Evolutionary conservation across 2,797 vertebrate genomes (phyloP), one percentile per base, ranked within the genome.

Genomic region (Meriones psammophilus): DNA sequence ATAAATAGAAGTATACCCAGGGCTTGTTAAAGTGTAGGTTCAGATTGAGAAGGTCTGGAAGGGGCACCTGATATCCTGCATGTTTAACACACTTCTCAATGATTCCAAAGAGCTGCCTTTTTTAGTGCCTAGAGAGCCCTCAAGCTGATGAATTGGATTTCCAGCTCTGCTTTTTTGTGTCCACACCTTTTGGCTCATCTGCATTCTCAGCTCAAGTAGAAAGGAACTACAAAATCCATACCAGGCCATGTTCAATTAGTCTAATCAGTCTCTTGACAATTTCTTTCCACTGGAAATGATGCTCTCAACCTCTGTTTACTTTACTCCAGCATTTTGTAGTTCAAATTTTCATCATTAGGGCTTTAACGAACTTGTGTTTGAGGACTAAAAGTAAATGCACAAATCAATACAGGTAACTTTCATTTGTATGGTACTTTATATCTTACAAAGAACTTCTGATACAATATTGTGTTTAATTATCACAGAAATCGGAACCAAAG

Each of bases 191-290:
- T 77, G 94, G 50, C 20, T 92, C 94, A 78, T 97, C 36, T 94
- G 69, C 60, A 91, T 94, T 93, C 90, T 88, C 28, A 92, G 76
- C 54, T 90, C 8, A 94, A 95, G 84, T 86, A 93, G 85, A 96
- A 68, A 95, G 66, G 83, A 96, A 92, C 77, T 91, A 90, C 88
- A 94, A 96, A 96, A 97, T 97, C 96, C 96, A 96, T 97, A 93
- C 56, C n/a, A 80, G 33, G 18, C 33, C 92, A 74, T 96, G 73
- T 96, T 97, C 96, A 94, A 88, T 97, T 97, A 97, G 64, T 90
- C 86, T 93, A 94, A 96, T 91, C 81, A 94, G 86, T 87, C 56
- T 94, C 64, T 86, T 42, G 86, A 83, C 36, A 68, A 94, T 86
- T 96, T 95, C 92, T 96, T 64, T 17, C 69, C 89, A 80, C 79